Evolutionary conservation across 2,797 vertebrate species (phyloP).

Genomic region (Anas acuta): DNA sequence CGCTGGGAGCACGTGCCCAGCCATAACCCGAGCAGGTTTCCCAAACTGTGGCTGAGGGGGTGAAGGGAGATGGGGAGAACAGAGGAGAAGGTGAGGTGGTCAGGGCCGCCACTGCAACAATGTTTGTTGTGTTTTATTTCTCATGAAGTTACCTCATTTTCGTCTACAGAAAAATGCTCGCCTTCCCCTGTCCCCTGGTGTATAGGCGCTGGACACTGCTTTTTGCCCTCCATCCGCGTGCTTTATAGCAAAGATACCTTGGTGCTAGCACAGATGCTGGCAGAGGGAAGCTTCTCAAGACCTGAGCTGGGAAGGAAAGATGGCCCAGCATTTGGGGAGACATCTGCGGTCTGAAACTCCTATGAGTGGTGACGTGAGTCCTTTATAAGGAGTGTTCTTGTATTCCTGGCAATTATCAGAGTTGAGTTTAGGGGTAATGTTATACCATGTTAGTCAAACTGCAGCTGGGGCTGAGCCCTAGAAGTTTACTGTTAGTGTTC

Average conservation of each 20-base stretch:
- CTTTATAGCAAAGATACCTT: neutral
- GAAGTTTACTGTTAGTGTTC: constrained; percentile 12
- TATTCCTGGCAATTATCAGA: constrained; percentile 22
- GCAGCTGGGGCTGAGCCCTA: constrained; percentile 48
- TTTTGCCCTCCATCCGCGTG: neutral
- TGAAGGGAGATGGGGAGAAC: neutral
- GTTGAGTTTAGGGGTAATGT: constrained; percentile 24
- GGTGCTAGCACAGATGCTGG: neutral
- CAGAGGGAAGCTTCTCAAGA: neutral
- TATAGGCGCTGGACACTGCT: neutral
- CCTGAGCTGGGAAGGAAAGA: neutral
- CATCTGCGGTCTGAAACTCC: neutral
- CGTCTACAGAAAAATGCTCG: neutral
- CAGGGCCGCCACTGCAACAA: neutral
- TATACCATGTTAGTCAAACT: neutral
- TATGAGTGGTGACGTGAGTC: constrained; percentile 5
- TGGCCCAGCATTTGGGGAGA: neutral
- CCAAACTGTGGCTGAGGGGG: neutral
- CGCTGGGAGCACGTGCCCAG: neutral
- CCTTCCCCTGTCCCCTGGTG: neutral
- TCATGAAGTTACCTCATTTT: constrained; percentile 52
- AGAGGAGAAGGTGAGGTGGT: neutral
- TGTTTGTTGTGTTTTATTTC: neutral
- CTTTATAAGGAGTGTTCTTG: constrained; percentile 54
- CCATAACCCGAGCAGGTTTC: neutral